Conservation (phyloP, 1,140 invertebrate genomes). For the Achatina immaculata region DNA sequence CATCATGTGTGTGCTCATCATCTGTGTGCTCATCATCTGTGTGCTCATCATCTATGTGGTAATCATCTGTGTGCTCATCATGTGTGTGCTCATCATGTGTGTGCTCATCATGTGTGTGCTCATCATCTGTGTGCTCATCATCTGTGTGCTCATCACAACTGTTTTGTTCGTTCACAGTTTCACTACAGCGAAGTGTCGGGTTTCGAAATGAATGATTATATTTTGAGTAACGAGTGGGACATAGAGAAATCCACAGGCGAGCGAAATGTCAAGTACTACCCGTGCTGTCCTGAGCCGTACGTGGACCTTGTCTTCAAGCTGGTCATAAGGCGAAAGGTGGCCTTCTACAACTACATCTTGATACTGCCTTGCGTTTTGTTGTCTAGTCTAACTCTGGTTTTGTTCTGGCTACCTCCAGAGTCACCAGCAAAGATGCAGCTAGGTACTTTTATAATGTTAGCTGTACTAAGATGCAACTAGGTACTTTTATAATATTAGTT, state of each 20-base stretch:
- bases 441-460: constrained; percentile 56
- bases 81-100: no score
- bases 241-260: constrained; percentile 58
- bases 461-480: no score
- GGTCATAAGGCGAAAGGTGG: constrained; percentile 65
- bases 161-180: constrained; percentile 39
- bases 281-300: constrained; percentile 70
- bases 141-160: no score
- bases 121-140: no score
- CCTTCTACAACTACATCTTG: constrained; percentile 72
- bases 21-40: no score
- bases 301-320: constrained; percentile 70
- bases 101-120: no score
- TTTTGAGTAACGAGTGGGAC: constrained; percentile 71
- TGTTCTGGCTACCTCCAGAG: constrained; percentile 73
- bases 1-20: no score
- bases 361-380: constrained; percentile 70
- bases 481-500: no score
- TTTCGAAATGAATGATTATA: constrained; percentile 69
- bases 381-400: constrained; percentile 70
- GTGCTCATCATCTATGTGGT: no score
- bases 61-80: no score
- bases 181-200: constrained; percentile 53
- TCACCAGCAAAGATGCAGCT: constrained; percentile 72
- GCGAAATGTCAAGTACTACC: constrained; percentile 66